These are phyloP conservation scores for Pavo muticus DNA, from an alignment of 2,113 vertebrate genomes.

Conservation along the genomic window DNA sequence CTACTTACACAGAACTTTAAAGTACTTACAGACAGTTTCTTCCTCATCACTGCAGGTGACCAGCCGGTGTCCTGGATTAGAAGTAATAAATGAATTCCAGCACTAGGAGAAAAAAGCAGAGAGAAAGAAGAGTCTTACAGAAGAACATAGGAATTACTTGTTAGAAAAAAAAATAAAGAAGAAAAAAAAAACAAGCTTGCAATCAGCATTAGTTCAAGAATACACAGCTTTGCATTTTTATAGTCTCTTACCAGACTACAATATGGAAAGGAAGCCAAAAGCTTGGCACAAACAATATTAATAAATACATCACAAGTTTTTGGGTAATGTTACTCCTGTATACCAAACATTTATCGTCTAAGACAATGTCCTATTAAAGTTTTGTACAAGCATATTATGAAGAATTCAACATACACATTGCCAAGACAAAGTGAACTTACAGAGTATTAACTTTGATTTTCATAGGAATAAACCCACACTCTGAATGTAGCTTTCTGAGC, in stretches of 20 bases:
- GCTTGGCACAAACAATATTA: neutral
- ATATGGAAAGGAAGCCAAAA: neutral
- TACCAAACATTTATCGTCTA: neutral
- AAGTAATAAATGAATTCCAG: neutral
- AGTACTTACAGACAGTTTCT: neutral
- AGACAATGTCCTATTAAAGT: neutral
- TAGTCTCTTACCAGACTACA: neutral
- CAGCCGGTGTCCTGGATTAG: neutral
- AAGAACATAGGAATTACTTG: neutral
- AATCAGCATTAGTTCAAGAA: neutral
- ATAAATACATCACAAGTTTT: neutral
- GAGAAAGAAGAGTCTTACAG: neutral
- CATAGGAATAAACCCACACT: neutral
- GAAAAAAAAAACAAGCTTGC: neutral
- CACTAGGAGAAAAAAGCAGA: neutral
- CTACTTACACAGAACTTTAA: neutral
- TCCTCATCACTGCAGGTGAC: neutral
- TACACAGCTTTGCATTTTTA: fast-evolving
- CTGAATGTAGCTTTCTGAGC: neutral
- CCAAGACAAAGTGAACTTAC: neutral
- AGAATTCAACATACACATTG: neutral
- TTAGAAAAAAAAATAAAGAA: neutral
- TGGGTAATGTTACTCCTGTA: neutral
- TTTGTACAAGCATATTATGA: neutral
- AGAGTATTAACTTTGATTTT: neutral